Evolutionary conservation across 2,888 invertebrate genomes (phyloP), one percentile per base, ranked within the genome.

Genomic region (Nemotelus nigrinus): DNA sequence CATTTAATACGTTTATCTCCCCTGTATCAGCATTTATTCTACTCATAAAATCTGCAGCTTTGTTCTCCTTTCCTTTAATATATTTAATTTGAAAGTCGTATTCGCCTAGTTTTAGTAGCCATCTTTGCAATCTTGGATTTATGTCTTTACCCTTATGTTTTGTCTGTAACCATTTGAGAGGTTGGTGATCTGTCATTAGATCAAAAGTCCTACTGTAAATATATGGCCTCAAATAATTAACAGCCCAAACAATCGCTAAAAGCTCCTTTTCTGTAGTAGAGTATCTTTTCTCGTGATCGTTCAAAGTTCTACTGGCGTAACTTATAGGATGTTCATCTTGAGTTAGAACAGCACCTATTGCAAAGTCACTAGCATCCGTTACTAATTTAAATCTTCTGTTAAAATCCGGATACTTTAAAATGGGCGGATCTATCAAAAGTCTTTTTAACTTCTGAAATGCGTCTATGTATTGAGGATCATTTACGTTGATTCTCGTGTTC

Each of bases 231-330:
- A 84, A 85, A 70, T 84, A 82, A 80, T 84, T 84, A 0, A 80
- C 78, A 0, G 83, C 83, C 83, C 82, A 84, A 1, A 70, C 47
- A 3, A 85, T 82, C 0, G 81, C 81, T 65, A 84, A 48, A 1
- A 84, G 25, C 25, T 58, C 6, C 25, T 58, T 58, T n/a, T 58
- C 58, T 4, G 25, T n/a, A 8, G 58, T 58, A 7, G 25, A 6
- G 25, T 58, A 58, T 58, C 58, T 58, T 58, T 58, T 58, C n/a
- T 58, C 58, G n/a, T 58, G 58, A 58, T 58, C 58, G 25, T 58
- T 58, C 58, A 58, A 58, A 7, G 58, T 58, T 25, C 53, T 58
- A n/a, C 58, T 58, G 6, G 58, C 58, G 25, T 58, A 58, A n/a
- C 58, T 58, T 8, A 58, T 58, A 58, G 58, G 58, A 58, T 58